Conservation (phyloP, 64 coral and sea anemone genomes). For the Actinia tenebrosa region DNA sequence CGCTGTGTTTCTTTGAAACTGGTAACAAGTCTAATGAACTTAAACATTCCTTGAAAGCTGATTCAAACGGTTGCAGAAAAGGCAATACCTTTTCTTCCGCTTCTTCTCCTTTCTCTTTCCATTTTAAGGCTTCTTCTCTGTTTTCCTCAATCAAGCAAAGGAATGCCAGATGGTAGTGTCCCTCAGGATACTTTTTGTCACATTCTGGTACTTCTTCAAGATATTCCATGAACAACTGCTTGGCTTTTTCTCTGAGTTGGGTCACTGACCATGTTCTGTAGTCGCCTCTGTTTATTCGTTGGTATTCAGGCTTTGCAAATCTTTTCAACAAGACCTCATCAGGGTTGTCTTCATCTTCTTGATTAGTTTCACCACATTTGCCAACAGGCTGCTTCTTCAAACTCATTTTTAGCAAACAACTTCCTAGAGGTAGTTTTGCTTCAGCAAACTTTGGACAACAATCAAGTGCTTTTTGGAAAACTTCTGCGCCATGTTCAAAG, state of each 20-base stretch:
- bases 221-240: constrained; percentile 34
- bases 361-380: not conserved
- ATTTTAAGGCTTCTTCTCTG: constrained; percentile 10
- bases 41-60: not conserved
- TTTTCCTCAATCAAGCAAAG: not conserved
- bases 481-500: constrained; percentile 27
- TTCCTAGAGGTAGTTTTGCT: constrained; percentile 51
- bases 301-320: not conserved
- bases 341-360: not conserved
- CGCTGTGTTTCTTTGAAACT: not conserved
- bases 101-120: constrained; percentile 54
- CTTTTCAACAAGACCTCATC: not conserved
- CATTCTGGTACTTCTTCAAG: constrained; percentile 62
- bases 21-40: not conserved
- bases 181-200: constrained; percentile 63
- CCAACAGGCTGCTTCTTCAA: constrained; percentile 10
- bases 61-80: constrained; percentile 49
- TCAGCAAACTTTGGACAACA: constrained; percentile 54
- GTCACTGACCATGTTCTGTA: not conserved
- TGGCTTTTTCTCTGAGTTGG: not conserved
- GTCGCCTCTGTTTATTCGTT: not conserved
- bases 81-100: constrained; percentile 62
- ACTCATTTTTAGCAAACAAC: constrained; percentile 37
- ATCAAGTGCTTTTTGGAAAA: constrained; percentile 44
- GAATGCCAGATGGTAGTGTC: constrained; percentile 45